A percentile compares a stretch with the other conserved stretches of the same genome.
Evolutionary conservation across 2,888 invertebrate species (phyloP).

Genomic region (Harpalus rubripes): DNA sequence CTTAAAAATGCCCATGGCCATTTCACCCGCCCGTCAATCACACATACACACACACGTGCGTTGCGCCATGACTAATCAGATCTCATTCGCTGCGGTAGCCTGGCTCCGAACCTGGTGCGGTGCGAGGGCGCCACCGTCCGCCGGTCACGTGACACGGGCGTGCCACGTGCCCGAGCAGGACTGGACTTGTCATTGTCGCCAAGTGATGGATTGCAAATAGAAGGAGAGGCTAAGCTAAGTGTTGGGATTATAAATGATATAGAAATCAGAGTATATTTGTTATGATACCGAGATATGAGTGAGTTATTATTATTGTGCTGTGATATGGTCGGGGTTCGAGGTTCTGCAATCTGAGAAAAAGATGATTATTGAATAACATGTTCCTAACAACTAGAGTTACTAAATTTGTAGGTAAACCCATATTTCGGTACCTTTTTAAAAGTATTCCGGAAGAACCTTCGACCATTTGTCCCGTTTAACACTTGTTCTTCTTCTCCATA

Average conservation of each 20-base stretch:
- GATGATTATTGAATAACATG: too few species aligned
- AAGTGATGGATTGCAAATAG: slow-evolving; percentile 22
- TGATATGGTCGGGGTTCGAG: too few species aligned
- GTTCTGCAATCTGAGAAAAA: too few species aligned
- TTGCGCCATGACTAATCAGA: slow-evolving; percentile 34
- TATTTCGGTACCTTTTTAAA: too few species aligned
- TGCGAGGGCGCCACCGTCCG: slow-evolving; percentile 16
- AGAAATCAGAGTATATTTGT: background rate
- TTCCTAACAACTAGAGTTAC: too few species aligned
- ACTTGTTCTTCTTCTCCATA: too few species aligned
- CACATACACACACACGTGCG: slow-evolving; percentile 18
- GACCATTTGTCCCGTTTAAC: too few species aligned
- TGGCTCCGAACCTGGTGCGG: slow-evolving; percentile 14
- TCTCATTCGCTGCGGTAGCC: slow-evolving; percentile 1
- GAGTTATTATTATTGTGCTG: too few species aligned
- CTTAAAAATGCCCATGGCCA: slow-evolving; percentile 46
- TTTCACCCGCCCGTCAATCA: slow-evolving; percentile 43
- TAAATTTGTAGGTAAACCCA: too few species aligned
- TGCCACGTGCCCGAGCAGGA: slow-evolving; percentile 18
- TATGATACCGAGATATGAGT: background rate
- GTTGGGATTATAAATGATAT: slow-evolving; percentile 27
- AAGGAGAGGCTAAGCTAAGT: background rate
- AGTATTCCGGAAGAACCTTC: too few species aligned
- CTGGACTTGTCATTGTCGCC: slow-evolving; percentile 24
- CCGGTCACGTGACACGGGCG: slow-evolving; percentile 37